Evolutionary conservation across 2,113 vertebrate genomes (phyloP).

Genomic region (Myocastor coypus): DNA sequence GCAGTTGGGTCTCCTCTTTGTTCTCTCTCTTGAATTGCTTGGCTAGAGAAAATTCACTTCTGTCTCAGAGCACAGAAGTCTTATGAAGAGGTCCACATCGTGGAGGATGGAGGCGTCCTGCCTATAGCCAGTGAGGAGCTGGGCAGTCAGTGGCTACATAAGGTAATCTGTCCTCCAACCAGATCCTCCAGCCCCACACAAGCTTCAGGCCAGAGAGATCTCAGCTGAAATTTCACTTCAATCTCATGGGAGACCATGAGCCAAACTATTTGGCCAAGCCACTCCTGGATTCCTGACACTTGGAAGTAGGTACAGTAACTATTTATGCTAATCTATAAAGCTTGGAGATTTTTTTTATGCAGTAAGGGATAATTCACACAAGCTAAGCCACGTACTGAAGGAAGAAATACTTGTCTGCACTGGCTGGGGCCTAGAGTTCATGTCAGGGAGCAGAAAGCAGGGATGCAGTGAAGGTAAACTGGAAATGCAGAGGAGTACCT

Average conservation of each 20-base stretch:
- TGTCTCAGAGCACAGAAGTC: not conserved
- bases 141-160: not conserved
- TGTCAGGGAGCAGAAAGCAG: not conserved
- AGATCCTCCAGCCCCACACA: not conserved
- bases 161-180: fast-evolving
- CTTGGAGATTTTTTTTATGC: not conserved
- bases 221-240: not conserved
- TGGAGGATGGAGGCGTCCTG: not conserved
- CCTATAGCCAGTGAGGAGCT: not conserved
- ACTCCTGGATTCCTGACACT: not conserved
- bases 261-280: not conserved
- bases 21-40: not conserved
- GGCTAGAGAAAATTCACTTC: too few species aligned
- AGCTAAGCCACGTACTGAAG: not conserved
- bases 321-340: not conserved
- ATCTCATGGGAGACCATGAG: not conserved
- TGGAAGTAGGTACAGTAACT: not conserved
- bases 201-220: not conserved
- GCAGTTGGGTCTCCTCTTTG: not conserved
- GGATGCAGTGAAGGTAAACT: not conserved
- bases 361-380: not conserved
- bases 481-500: not conserved
- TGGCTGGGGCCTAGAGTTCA: not conserved
- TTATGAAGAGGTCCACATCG: not conserved
- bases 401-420: not conserved